A percentile compares a stretch with the other conserved stretches of the same genome.
phyloP scores from a whole-genome alignment of 2,888 invertebrate species.

The Platycheirus rosarum region DNA sequence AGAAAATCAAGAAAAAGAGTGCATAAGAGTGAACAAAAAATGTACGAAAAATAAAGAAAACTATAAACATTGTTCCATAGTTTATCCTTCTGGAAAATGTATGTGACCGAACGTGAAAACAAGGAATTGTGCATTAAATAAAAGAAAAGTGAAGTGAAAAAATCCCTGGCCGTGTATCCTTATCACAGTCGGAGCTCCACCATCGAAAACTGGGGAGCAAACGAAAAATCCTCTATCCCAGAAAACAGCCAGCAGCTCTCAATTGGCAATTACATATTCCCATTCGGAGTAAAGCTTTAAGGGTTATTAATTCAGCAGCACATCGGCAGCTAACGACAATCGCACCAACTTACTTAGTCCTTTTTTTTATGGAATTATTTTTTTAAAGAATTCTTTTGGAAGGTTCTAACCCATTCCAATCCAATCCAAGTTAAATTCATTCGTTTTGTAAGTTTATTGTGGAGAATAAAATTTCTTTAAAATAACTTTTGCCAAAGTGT shows the following conservation, averaged over 20 bases:
- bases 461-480: too few species aligned
- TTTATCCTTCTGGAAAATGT: slow-evolving; percentile 6
- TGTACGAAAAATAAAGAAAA: neutral
- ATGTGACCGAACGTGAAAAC: slow-evolving; percentile 31
- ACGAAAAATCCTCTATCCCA: slow-evolving; percentile 63
- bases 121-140: slow-evolving; percentile 49
- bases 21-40: slow-evolving; percentile 20
- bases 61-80: slow-evolving; percentile 9
- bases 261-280: slow-evolving; percentile 69
- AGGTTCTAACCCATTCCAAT: too few species aligned
- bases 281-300: slow-evolving; percentile 66
- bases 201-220: slow-evolving; percentile 14
- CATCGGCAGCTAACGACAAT: slow-evolving; percentile 41
- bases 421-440: too few species aligned
- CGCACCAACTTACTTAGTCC: slow-evolving; percentile 22
- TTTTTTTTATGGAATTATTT: too few species aligned
- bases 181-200: slow-evolving; percentile 31
- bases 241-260: slow-evolving; percentile 62
- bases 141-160: slow-evolving; percentile 15
- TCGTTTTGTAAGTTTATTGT: too few species aligned
- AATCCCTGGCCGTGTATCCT: slow-evolving; percentile 30
- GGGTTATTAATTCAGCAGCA: slow-evolving; percentile 68
- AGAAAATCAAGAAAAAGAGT: slow-evolving; percentile 4
- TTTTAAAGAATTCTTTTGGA: too few species aligned
- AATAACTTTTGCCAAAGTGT: slow-evolving; percentile 15